Conservation (phyloP, 2,113 vertebrate genomes). For the Oostethus manadensis region DNA sequence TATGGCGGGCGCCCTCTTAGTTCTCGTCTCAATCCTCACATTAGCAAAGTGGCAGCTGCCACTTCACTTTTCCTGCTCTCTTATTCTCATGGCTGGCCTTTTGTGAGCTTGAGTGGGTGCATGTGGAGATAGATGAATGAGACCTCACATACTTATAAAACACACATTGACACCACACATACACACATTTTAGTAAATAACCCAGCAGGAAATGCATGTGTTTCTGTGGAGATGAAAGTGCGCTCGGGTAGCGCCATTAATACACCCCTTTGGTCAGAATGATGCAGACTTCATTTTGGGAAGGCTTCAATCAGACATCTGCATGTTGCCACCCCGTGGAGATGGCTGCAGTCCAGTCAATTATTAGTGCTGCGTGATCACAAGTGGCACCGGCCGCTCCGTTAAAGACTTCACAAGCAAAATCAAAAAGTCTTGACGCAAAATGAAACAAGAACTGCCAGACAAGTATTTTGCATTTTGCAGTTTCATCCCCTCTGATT, state of each 20-base stretch:
- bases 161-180: conserved; percentile 30
- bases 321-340: conserved; percentile 48
- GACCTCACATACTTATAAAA: conserved; percentile 45
- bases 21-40: conserved; percentile 51
- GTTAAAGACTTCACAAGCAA: conserved; percentile 47
- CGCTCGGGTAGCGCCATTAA: conserved; percentile 41
- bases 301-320: conserved; percentile 63
- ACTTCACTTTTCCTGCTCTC: conserved; percentile 62
- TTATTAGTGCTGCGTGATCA: conserved; percentile 54
- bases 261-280: conserved; percentile 56
- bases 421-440: conserved; percentile 50
- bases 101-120: conserved; percentile 67
- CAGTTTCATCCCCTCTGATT: conserved; percentile 33
- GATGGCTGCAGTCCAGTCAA: conserved; percentile 59
- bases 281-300: conserved; percentile 47
- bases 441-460: conserved; percentile 43
- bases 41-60: conserved; percentile 70
- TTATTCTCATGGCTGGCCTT: conserved; percentile 57
- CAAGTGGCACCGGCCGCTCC: conserved; percentile 53
- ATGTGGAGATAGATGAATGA: conserved; percentile 71
- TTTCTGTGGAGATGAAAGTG: conserved; percentile 60
- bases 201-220: conserved; percentile 65
- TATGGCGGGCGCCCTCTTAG: conserved; percentile 58
- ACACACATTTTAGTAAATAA: conserved; percentile 63
- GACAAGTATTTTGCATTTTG: conserved; percentile 27